Conservation (phyloP, 2,797 vertebrate species). For the Chaetophractus vellerosus region DNA sequence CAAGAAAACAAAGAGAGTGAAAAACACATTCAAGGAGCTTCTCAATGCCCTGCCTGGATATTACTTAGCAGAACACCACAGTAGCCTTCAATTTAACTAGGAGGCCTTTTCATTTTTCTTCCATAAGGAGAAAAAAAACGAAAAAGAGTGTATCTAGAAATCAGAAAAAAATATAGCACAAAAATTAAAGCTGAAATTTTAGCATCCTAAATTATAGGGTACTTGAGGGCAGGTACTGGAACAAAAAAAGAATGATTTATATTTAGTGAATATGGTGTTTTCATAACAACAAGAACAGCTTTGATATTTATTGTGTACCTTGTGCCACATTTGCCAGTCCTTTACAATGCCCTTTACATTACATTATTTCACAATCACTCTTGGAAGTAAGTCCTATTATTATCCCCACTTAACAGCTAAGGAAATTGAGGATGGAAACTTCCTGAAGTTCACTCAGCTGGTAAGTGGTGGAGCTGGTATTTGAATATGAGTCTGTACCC, state of each 20-base stretch:
- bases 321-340: neutral
- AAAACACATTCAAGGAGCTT: neutral
- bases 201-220: neutral
- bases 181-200: neutral
- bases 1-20: neutral
- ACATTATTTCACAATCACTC: neutral
- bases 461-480: neutral
- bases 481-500: neutral
- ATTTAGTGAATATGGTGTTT: neutral
- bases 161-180: neutral
- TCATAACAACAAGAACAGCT: neutral
- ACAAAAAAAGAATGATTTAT: neutral
- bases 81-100: neutral
- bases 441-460: neutral
- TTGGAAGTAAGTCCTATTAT: neutral
- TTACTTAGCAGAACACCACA: neutral
- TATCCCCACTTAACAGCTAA: neutral
- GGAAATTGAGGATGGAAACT: neutral
- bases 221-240: neutral
- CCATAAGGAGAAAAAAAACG: neutral
- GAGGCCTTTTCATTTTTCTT: neutral
- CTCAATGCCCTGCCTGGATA: neutral
- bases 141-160: constrained; percentile 14
- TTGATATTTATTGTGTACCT: neutral
- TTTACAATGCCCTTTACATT: neutral